Percentiles rank a stretch among this genome's conserved stretches.
These are phyloP conservation scores for Caenorhabditis sp. DNA, from an alignment of 2,888 invertebrate genomes.

Conservation along the genomic window DNA sequence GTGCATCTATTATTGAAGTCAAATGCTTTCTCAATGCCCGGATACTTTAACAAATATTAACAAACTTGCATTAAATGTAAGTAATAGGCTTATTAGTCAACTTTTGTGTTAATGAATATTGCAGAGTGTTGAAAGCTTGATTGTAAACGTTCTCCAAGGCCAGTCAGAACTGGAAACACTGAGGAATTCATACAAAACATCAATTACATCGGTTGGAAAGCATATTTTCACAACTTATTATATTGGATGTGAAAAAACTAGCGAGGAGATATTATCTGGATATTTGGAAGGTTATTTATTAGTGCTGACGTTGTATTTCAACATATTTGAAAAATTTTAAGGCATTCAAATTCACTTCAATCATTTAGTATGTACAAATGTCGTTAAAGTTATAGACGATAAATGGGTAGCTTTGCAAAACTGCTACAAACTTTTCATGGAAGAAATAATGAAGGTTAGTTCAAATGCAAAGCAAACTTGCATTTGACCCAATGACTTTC, in stretches of 20 bases:
- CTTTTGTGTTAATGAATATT: background rate
- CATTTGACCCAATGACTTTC: too few relatives aligned
- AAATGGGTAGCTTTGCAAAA: too few relatives aligned
- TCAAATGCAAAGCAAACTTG: too few relatives aligned
- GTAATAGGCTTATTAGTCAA: background rate
- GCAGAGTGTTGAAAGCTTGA: conserved; percentile 50
- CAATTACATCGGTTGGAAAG: conserved; percentile 22
- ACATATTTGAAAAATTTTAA: conserved; percentile 1
- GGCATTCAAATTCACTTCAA: too few relatives aligned
- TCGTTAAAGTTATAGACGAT: too few relatives aligned
- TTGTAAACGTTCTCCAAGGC: conserved; percentile 10
- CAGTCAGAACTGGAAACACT: conserved; percentile 53
- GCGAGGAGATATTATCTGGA: conserved; percentile 8
- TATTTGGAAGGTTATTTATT: conserved; percentile 6
- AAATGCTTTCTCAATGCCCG: too few relatives aligned
- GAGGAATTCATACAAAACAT: conserved; percentile 35
- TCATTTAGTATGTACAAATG: too few relatives aligned
- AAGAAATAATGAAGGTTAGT: too few relatives aligned
- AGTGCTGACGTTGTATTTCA: background rate
- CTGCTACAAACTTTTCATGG: too few relatives aligned
- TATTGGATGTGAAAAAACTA: conserved; percentile 13
- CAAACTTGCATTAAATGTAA: background rate
- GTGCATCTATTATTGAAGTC: conserved; percentile 15
- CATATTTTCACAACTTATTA: background rate
- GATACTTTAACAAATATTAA: background rate